Evolutionary conservation across 2,113 vertebrate genomes (phyloP).

Genomic region (Colius striatus): DNA sequence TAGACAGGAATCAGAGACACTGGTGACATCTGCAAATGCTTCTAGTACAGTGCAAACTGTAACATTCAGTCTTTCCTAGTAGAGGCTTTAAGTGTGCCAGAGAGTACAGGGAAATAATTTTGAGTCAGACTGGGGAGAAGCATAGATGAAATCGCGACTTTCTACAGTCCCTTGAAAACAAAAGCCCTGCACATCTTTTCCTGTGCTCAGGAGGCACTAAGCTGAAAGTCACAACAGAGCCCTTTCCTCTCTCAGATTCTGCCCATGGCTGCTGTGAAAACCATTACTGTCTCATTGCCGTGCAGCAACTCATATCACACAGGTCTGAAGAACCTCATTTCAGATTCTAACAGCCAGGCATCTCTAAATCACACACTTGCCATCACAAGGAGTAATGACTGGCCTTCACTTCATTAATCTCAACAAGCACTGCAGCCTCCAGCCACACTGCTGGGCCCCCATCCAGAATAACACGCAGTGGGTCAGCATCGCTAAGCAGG

Average conservation of each 20-base stretch:
- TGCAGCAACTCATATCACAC: accelerated
- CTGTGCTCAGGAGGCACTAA: background rate
- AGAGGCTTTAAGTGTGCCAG: background rate
- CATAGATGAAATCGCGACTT: background rate
- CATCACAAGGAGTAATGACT: background rate
- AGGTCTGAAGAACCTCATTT: background rate
- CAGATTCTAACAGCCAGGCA: background rate
- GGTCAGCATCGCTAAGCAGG: background rate
- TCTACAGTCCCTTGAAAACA: background rate
- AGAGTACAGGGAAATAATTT: background rate
- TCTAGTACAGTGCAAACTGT: background rate
- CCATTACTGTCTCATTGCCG: background rate
- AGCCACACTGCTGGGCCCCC: background rate
- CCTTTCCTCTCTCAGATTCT: background rate
- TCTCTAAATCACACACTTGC: background rate
- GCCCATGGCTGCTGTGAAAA: background rate
- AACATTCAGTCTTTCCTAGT: background rate
- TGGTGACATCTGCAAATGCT: background rate
- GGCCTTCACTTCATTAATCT: background rate
- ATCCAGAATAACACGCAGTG: background rate
- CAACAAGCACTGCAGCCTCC: background rate
- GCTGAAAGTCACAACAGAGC: background rate
- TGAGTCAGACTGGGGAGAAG: background rate
- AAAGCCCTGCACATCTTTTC: background rate
- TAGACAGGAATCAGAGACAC: background rate